Percentiles rank a stretch among this genome's conserved stretches.
These are phyloP conservation scores for Apis mellifera DNA, from an alignment of 1,140 invertebrate genomes.

Conservation along the genomic window Amel_HAv3.1 CM009931.2:851501-852000, in stretches of 20 bases:
- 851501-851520: conserved; percentile 73
- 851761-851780: neutral
- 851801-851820: too few species aligned
- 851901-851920: too few species aligned
- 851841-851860: too few species aligned
- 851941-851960: too few species aligned
- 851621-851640: conserved; percentile 54
- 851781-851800: too few species aligned
- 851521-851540: conserved; percentile 62
- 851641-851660: conserved; percentile 53
- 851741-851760: neutral
- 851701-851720: conserved; percentile 38
- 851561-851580: conserved; percentile 57
- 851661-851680: conserved; percentile 41
- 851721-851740: too few species aligned
- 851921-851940: too few species aligned
- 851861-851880: too few species aligned
- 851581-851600: conserved; percentile 62
- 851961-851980: too few species aligned
- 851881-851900: too few species aligned
- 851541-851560: conserved; percentile 64
- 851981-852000: neutral
- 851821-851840: too few species aligned
- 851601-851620: conserved; percentile 52
- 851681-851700: conserved; percentile 42